Base-by-base conservation (phyloP, 1,140 invertebrate species). In the Eubasilissa regina region DNA sequence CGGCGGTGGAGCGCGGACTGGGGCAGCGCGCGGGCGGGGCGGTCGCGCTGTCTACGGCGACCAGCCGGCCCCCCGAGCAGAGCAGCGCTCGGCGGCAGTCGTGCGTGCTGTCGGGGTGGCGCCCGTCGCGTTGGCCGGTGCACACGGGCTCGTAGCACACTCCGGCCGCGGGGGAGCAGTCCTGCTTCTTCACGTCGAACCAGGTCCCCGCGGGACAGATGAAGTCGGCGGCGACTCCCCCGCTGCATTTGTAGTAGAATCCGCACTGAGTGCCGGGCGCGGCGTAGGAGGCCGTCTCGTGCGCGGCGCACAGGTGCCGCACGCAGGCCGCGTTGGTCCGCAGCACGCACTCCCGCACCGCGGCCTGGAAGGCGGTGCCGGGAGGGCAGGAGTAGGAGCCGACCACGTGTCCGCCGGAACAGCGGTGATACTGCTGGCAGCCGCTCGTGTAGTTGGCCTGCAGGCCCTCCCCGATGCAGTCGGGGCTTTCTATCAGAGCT, bases 201-300 rank as follows among this genome's bases (percentile, higher is more conserved):
- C 82, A 81, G 19, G 81, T 81, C 21, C 82, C 84, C 0, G 47
- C 17, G 0, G 85, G 85, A 73, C 90, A 91, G 0, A 85, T 84
- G 0, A 90, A 83, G 75, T 83, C 85, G 0, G 87, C 87, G 51
- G 85, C 81, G 0, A 85, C 83, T 9, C 89, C 88, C 8, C 84
- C 85, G 0, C 89, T 86, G 81, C 91, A 92, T 80, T 90, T 87
- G 84, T 89, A 91, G 84, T 92, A 92, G 25, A 86, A 87, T 21
- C 85, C 86, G 83, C 91, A 92, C 10, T 89, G 88, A 77, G 21
- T 81, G 75, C 64, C 87, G 66, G 35, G 81, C 75, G 8, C 86
- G 12, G 88, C 86, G 80, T 89, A 89, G 7, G 87, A 86, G 7
- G 85, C 77, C 0, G 82, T 79, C 79, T 88, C 87, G 9, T 78